Conservation (phyloP, 2,888 invertebrate genomes). For the Eilema griseolum region DNA sequence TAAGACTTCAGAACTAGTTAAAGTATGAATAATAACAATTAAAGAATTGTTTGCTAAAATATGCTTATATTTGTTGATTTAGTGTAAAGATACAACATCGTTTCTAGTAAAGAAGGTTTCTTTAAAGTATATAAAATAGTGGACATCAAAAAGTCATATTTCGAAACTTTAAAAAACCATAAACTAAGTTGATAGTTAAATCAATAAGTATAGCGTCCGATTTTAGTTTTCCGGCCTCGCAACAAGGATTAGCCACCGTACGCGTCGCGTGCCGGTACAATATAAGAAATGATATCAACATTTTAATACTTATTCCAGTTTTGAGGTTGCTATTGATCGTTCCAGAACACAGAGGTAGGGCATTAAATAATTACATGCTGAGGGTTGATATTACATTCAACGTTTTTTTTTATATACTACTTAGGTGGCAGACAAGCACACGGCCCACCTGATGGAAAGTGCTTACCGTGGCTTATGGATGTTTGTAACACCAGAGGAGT, state of each 20-base stretch:
- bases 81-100: neutral
- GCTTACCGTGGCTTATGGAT: too few relatives aligned
- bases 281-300: constrained; percentile 21
- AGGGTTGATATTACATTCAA: too few relatives aligned
- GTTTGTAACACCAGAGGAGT: too few relatives aligned
- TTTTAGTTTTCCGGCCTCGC: neutral
- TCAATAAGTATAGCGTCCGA: neutral
- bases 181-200: neutral
- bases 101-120: neutral
- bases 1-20: too few relatives aligned
- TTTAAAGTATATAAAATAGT: neutral
- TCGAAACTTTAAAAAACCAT: neutral
- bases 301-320: constrained; percentile 5
- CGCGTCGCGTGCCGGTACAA: constrained; percentile 19
- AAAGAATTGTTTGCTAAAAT: too few relatives aligned
- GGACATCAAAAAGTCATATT: neutral
- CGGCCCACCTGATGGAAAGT: too few relatives aligned
- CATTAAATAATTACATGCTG: too few relatives aligned
- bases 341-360: neutral
- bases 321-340: constrained; percentile 23
- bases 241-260: too few relatives aligned
- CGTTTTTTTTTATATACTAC: too few relatives aligned
- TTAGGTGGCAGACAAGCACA: too few relatives aligned
- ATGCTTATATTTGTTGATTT: neutral
- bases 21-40: too few relatives aligned